phyloP scores from a whole-genome alignment of 2,888 invertebrate genomes.

The Miltochrista miniata region DNA sequence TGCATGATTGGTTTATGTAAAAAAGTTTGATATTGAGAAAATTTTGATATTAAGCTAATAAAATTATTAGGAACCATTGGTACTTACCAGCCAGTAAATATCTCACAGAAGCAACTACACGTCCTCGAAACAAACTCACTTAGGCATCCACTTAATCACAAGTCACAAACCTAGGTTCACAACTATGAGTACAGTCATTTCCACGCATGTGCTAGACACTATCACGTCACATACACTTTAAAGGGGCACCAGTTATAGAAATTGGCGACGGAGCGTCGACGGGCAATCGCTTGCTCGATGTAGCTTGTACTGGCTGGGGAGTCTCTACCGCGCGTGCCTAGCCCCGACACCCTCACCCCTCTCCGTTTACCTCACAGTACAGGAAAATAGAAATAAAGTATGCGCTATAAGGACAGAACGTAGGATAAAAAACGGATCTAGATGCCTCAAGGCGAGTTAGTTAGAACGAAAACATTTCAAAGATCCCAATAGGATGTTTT shows the following conservation, averaged over 20 bases:
- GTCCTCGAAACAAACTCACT: slow-evolving; percentile 61
- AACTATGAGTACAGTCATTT: slow-evolving; percentile 54
- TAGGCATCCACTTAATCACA: slow-evolving; percentile 61
- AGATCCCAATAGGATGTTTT: slow-evolving; percentile 20
- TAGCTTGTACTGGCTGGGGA: slow-evolving; percentile 81
- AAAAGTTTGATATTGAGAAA: not conserved
- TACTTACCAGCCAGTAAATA: slow-evolving; percentile 65
- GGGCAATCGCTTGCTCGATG: slow-evolving; percentile 58
- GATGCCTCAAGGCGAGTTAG: slow-evolving; percentile 55
- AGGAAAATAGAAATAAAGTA: slow-evolving; percentile 82
- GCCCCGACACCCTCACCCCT: slow-evolving; percentile 55
- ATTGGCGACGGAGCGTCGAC: slow-evolving; percentile 45
- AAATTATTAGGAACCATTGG: slow-evolving; percentile 49
- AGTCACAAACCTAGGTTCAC: slow-evolving; percentile 61
- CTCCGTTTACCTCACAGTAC: slow-evolving; percentile 72
- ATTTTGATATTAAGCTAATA: slow-evolving; percentile 47
- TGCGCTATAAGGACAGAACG: slow-evolving; percentile 75
- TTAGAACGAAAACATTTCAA: slow-evolving; percentile 32
- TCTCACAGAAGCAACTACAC: slow-evolving; percentile 51
- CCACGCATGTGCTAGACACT: slow-evolving; percentile 65
- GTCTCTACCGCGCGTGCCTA: slow-evolving; percentile 78
- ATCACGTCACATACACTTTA: slow-evolving; percentile 74
- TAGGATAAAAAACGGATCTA: slow-evolving; percentile 68
- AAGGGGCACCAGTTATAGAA: slow-evolving; percentile 55
- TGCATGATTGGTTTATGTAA: not conserved